These are phyloP conservation scores for Sebastes hubbsi DNA, from an alignment of 2,797 vertebrate species.

Conservation along the genomic window DNA sequence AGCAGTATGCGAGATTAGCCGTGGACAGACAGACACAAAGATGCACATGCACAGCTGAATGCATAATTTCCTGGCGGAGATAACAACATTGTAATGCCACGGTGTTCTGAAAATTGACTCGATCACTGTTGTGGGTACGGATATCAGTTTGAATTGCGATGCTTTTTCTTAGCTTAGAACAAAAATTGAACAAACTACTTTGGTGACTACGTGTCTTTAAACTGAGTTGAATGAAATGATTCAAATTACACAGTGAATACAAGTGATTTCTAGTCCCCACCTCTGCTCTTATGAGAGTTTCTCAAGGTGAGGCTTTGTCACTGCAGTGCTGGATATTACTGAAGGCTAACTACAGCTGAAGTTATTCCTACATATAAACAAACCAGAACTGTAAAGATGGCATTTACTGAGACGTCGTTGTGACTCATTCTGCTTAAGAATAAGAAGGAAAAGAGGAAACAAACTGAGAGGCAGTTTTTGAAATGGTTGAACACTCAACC, in stretches of 20 bases:
- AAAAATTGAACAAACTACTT: background rate
- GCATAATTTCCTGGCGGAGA: background rate
- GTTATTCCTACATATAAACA: background rate
- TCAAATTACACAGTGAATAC: background rate
- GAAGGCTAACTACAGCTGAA: background rate
- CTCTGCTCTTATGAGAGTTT: background rate
- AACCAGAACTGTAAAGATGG: background rate
- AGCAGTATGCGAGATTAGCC: background rate
- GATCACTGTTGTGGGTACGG: background rate
- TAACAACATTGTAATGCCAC: background rate
- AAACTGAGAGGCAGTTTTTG: constrained; percentile 17
- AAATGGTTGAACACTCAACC: constrained; percentile 30
- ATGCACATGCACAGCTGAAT: background rate
- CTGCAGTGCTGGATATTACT: background rate
- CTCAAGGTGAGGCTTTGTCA: background rate
- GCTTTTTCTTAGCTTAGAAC: background rate
- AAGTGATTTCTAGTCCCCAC: background rate
- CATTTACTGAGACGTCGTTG: background rate
- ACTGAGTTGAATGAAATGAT: background rate
- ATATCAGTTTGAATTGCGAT: background rate
- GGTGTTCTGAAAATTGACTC: background rate
- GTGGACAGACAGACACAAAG: background rate
- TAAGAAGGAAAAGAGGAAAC: constrained; percentile 1
- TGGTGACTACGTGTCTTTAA: background rate
- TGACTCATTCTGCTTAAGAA: background rate